Base-by-base conservation (phyloP, 1,140 invertebrate species). In the Sinonovacula constricta region DNA sequence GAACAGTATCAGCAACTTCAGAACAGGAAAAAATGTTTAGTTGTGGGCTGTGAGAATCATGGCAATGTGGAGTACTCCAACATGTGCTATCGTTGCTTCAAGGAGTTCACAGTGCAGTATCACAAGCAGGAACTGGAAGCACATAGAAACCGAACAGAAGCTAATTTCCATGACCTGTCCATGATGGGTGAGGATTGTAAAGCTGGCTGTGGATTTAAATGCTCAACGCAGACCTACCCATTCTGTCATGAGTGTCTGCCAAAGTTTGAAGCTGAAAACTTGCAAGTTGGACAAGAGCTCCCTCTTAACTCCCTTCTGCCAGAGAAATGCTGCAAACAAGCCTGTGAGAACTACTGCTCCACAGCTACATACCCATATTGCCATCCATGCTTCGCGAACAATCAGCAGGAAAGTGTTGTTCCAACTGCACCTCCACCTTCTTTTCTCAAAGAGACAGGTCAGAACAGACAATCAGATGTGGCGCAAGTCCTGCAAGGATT, bases 311-410 rank as follows among this genome's bases (percentile, higher is more conserved):
- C 85, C 3, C 71, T 85, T 26, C 79, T 83, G 74, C 72, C 60
- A 24, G 78, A 83, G 49, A 71, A 65, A 34, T 87, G 85, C 56
- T 36, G 53, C 31, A 81, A 57, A 57, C 57, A 59, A 36, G 54
- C 62, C 26, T 89, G 88, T 83, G 79, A 81, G 15, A 85, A 83
- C 57, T 77, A 70, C 26, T 83, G 83, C 22, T 87, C 88, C 0
- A 70, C 57, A 14, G 65, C 85, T 26, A 89, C 86, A 24, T 83
- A 56, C 34, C 88, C 88, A 36, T 88, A 81, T 62, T 89, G 88
- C 63, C 84, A 87, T 75, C 79, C 80, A 18, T 87, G 86, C 53
- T 71, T 31, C 28, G 53, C 63, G 53, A 79, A 36, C 30, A 33
- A 28, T 33, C 49, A 45, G 28, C 59, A 59, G 26, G 18, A 49